Conservation (phyloP, 2,113 vertebrate genomes). For the Atrichornis clamosus region DNA sequence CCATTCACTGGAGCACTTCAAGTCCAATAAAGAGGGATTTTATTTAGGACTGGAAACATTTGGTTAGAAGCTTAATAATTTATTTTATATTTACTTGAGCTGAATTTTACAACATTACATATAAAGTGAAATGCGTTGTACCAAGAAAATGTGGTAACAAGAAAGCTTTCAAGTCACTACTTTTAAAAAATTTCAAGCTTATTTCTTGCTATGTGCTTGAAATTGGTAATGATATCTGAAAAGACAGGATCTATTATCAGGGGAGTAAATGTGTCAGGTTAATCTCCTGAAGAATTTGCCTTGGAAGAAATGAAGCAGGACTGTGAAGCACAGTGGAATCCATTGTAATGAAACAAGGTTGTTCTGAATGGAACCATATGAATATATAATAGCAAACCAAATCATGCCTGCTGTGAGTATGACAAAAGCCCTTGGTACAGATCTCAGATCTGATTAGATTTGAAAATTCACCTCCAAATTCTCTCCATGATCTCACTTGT, state of each 20-base stretch:
- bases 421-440: not conserved
- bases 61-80: constrained; percentile 46
- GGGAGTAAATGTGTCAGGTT: constrained; percentile 67
- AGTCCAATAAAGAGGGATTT: not conserved
- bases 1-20: not conserved
- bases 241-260: constrained; percentile 49
- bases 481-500: not conserved
- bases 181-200: not conserved
- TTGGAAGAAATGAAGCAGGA: constrained; percentile 54
- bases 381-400: constrained; percentile 24
- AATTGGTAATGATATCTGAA: constrained; percentile 52
- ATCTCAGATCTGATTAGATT: not conserved
- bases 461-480: not conserved
- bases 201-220: constrained; percentile 41
- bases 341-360: not conserved
- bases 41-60: not conserved
- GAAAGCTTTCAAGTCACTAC: constrained; percentile 27
- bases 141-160: not conserved
- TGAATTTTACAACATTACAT: constrained; percentile 8
- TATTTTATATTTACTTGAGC: constrained; percentile 53
- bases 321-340: constrained; percentile 12
- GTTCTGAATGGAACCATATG: constrained; percentile 34
- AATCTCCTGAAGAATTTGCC: constrained; percentile 66
- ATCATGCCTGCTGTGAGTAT: not conserved
- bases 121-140: constrained; percentile 49